These are phyloP conservation scores for Sylvia atricapilla DNA, from an alignment of 2,113 vertebrate species.

Conservation along the genomic window DNA sequence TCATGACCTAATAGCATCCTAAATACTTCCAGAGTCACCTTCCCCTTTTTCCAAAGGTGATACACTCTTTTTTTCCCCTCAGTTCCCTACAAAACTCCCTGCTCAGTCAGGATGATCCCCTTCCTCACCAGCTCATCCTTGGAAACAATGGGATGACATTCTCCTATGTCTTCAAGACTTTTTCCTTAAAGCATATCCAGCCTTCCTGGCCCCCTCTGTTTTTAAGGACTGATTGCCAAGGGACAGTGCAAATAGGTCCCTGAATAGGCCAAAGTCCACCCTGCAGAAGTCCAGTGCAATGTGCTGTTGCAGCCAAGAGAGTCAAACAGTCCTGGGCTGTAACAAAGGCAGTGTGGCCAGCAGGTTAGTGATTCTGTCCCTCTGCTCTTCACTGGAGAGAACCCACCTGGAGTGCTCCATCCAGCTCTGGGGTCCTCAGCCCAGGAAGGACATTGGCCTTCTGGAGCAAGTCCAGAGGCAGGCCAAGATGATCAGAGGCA, in stretches of 20 bases:
- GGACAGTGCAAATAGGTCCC: accelerated
- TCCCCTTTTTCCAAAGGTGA: neutral
- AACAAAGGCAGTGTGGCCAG: neutral
- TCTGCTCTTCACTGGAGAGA: neutral
- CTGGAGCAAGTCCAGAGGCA: neutral
- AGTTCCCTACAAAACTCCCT: neutral
- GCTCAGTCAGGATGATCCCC: neutral
- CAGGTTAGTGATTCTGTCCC: neutral
- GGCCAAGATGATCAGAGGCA: neutral
- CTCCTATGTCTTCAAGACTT: neutral
- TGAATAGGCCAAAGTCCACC: neutral
- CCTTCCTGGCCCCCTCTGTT: too few species aligned
- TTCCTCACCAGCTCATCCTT: accelerated
- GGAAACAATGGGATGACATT: neutral
- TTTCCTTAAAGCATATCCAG: neutral
- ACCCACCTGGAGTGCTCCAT: neutral
- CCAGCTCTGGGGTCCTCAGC: neutral
- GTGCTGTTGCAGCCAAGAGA: neutral
- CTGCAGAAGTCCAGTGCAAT: neutral
- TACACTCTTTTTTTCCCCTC: neutral
- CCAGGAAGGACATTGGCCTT: accelerated
- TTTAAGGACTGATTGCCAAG: neutral
- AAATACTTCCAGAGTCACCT: neutral
- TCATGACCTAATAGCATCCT: neutral
- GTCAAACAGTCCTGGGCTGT: neutral